Percentiles rank a stretch among this genome's conserved stretches.
These are phyloP conservation scores for Cyrtorhinus lividipennis DNA, from an alignment of 1,140 invertebrate genomes.

Conservation along the genomic window DNA sequence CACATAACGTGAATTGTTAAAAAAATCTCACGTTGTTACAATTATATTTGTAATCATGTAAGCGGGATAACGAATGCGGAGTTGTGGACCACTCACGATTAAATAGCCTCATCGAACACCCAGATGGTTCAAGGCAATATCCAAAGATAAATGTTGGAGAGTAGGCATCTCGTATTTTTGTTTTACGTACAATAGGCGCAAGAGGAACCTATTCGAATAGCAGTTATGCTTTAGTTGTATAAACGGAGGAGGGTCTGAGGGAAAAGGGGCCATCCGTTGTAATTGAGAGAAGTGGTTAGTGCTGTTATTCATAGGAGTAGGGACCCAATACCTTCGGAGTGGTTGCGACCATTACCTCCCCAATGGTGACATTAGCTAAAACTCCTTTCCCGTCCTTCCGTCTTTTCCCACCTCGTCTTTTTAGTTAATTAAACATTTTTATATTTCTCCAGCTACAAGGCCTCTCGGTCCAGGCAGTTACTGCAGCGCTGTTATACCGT, in stretches of 20 bases:
- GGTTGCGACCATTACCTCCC: conserved; percentile 3
- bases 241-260: not conserved
- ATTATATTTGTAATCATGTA: too few relatives aligned
- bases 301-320: not conserved
- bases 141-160: too few relatives aligned
- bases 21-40: too few relatives aligned
- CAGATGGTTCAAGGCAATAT: too few relatives aligned
- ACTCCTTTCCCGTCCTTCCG: not conserved
- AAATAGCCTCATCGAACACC: too few relatives aligned
- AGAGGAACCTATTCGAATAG: too few relatives aligned
- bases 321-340: conserved; percentile 1
- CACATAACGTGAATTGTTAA: too few relatives aligned
- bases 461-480: not conserved
- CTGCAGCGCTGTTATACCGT: not conserved
- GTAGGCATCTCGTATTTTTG: too few relatives aligned
- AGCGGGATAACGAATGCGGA: too few relatives aligned
- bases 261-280: not conserved
- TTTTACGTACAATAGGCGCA: too few relatives aligned
- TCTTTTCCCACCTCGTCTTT: not conserved
- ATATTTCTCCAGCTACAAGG: not conserved
- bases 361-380: conserved; percentile 8
- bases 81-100: too few relatives aligned
- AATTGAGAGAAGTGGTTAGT: conserved; percentile 6
- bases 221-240: not conserved
- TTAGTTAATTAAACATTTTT: conserved; percentile 10